A percentile compares a stretch with the other conserved stretches of the same genome.
Evolutionary conservation across 2,888 invertebrate genomes (phyloP).

Genomic region (Hemaris fuciformis): DNA sequence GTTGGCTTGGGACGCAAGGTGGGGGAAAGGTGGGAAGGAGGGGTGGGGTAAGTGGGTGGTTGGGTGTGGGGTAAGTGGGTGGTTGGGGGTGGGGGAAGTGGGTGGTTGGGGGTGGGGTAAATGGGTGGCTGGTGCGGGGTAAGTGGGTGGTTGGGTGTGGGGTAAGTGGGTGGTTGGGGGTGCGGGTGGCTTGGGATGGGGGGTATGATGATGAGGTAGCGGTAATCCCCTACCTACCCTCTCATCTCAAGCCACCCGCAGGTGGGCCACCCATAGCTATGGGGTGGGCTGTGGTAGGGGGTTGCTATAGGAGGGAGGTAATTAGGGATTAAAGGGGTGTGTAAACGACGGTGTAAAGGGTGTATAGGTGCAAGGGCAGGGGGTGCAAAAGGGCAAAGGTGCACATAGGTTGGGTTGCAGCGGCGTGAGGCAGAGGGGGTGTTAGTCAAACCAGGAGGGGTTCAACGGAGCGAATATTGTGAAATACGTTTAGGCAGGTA

Average conservation of each 20-base stretch:
- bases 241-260: too few relatives aligned
- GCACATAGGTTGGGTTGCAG: neutral
- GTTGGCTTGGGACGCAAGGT: too few relatives aligned
- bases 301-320: neutral
- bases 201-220: too few relatives aligned
- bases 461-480: too few relatives aligned
- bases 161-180: neutral
- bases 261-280: too few relatives aligned
- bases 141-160: neutral
- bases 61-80: neutral
- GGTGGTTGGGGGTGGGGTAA: neutral
- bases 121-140: neutral
- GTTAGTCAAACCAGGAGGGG: neutral
- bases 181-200: neutral
- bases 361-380: neutral
- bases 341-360: neutral
- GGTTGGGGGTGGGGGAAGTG: neutral
- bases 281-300: neutral
- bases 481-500: too few relatives aligned
- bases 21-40: too few relatives aligned
- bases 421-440: too few relatives aligned
- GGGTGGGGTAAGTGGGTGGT: neutral
- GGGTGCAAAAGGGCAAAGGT: neutral
- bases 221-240: too few relatives aligned
- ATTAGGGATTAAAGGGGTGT: neutral